Evolutionary conservation across 2,113 vertebrate genomes (phyloP), one percentile per base, ranked within the genome.

Genomic region (Nesoenas mayeri): DNA sequence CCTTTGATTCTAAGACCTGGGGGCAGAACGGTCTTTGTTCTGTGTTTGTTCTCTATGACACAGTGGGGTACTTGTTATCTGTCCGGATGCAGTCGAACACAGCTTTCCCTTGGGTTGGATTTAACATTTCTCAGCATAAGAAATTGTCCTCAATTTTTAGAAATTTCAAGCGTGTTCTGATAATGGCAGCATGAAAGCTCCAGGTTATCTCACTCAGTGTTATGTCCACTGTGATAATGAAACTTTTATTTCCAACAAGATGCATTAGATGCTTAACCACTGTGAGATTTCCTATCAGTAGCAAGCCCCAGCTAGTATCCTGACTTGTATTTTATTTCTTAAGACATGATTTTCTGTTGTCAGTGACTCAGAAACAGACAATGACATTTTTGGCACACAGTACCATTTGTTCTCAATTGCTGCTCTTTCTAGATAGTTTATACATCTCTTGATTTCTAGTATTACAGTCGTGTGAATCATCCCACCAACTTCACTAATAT

Each of bases 11-110:
- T 42, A 34, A 64, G 96, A 93, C 88, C 92, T 92, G 29, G 83
- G 58, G 88, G 61, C 94, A 93, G 65, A 92, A 60, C 3, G 1
- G 64, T 58, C 92, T 97, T 96, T 93, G 92, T 90, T 88, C 92
- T 70, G 24, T 91, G 50, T 93, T 96, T 95, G 88, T 93, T 92
- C 75, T 86, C 67, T 90, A 0, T 80, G 92, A 83, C 95, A 74
- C 92, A 86, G 96, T 92, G 77, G 86, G 93, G 48, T 97, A 82
- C 84, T 95, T 97, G 84, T 95, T 94, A 96, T 91, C 92, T 87
- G 77, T 47, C 79, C 19, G 15, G 93, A 87, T 94, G 91, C 89
- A 94, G 91, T 94, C 8, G 11, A 87, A 65, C 78, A 53, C 88
- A 79, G 91, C 94, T 91, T 92, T 89, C 93, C 62, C 80, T 94